A percentile compares a stretch with the other conserved stretches of the same genome.
Conservation (phyloP, 2,113 vertebrate species). For the Melanerpes formicivorus region DNA sequence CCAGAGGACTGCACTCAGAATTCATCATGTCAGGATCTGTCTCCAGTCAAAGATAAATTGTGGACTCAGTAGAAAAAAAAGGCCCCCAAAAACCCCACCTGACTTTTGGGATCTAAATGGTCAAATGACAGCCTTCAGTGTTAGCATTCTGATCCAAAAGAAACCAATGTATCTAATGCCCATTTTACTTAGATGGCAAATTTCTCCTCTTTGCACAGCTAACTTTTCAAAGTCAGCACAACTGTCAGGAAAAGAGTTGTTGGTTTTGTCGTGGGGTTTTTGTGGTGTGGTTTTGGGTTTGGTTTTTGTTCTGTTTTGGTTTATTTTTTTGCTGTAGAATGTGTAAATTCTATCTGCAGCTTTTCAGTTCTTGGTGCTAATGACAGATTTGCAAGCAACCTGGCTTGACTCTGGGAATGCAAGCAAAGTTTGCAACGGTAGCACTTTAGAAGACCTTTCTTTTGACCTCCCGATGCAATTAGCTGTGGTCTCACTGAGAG, state of each 20-base stretch:
- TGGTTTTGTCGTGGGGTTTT: no score
- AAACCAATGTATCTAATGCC: not conserved
- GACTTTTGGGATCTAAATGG: not conserved
- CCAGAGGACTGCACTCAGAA: not conserved
- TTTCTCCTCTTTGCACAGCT: not conserved
- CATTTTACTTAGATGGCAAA: not conserved
- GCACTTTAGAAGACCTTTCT: not conserved
- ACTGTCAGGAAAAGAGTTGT: not conserved
- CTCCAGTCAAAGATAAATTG: not conserved
- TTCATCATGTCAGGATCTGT: not conserved
- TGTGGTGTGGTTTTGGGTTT: no score
- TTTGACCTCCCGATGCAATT: conserved; percentile 24
- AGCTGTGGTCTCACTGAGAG: not conserved
- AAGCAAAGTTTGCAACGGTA: not conserved
- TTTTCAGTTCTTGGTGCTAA: not conserved
- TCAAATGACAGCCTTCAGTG: not conserved
- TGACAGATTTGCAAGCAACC: not conserved
- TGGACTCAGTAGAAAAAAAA: not conserved
- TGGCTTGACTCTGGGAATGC: not conserved
- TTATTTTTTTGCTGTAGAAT: not conserved
- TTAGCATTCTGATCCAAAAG: not conserved
- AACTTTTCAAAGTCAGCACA: not conserved
- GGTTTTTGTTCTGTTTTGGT: no score
- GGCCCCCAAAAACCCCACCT: no score
- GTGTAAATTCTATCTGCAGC: not conserved